Base-by-base conservation (phyloP, 2,113 vertebrate species). In the Varanus komodoensis region DNA sequence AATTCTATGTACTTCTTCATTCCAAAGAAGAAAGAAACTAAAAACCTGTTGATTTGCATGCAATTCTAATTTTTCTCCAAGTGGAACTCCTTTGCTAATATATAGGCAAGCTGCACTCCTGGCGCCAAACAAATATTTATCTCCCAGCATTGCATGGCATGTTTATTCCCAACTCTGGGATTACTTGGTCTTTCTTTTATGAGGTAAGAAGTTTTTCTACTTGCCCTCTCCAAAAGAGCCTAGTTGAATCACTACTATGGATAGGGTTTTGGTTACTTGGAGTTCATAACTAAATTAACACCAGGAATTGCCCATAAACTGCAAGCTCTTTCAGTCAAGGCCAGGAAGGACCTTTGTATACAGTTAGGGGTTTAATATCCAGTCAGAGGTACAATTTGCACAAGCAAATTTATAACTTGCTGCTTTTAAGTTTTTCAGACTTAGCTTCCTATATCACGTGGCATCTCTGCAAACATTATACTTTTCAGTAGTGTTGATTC, bases 21-120 rank as follows among this genome's bases (percentile, higher is more conserved):
- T 44, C 90, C 68, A 44, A 83, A 67, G 68, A 90, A 48, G 9
- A 74, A 87, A 77, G n/a, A 5, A 85, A 29, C 17, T 90, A 25
- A 75, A 17, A 44, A 67, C 74, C 7, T 84, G 29, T 84, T 84
- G 79, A 57, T 44, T 89, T 48, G 32, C 67, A 86, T 54, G 32
- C 14, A 44, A 8, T 82, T 25, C 50, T 82, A 61, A 61, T 6
- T 75, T 83, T 44, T 85, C 12, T 38, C 82, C 78, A 57, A 61
- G 34, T 15, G 34, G 48, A 21, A 57, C 6, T 57, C 64, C 61
- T 44, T 69, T 54, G 25, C 27, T 69, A 86, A 86, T 74, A 11
- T 73, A 64, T 57, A 17, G 27, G 34, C 25, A 75, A 32, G 27
- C 25, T 44, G n/a, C 23, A 80, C 4, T 78, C 80, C 7, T 38